These are phyloP conservation scores for Albula goreensis DNA, from an alignment of 2,113 vertebrate genomes.

Conservation along the genomic window DNA sequence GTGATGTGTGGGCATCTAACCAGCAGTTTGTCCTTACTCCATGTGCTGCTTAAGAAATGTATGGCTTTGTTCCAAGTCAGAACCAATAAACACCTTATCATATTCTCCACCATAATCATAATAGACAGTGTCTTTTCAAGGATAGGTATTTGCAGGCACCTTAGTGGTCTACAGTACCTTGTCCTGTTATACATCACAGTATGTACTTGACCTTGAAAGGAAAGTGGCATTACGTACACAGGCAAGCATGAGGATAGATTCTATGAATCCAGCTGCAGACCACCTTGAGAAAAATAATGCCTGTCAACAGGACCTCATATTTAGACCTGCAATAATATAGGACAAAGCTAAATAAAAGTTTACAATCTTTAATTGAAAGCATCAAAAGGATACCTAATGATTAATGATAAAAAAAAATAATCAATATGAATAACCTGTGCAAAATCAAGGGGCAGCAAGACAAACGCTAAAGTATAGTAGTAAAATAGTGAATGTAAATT, in stretches of 20 bases:
- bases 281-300: not conserved
- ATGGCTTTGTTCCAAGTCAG: not conserved
- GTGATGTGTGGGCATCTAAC: not conserved
- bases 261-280: not conserved
- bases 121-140: slow-evolving; percentile 1
- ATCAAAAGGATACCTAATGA: no score
- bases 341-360: not conserved
- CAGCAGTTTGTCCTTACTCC: not conserved
- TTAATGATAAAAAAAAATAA: no score
- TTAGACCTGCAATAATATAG: not conserved
- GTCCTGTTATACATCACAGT: not conserved
- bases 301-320: not conserved
- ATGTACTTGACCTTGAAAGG: slow-evolving; percentile 6
- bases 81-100: slow-evolving; percentile 15
- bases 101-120: slow-evolving; percentile 8
- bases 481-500: no score
- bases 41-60: not conserved
- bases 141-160: slow-evolving; percentile 1
- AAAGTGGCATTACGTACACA: not conserved
- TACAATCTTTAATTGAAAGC: not conserved
- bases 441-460: not conserved
- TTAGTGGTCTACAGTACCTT: not conserved
- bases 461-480: no score
- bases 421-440: no score
- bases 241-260: not conserved